Evolutionary conservation across 2,113 vertebrate genomes (phyloP).

Genomic region (Vulpes vulpes): DNA sequence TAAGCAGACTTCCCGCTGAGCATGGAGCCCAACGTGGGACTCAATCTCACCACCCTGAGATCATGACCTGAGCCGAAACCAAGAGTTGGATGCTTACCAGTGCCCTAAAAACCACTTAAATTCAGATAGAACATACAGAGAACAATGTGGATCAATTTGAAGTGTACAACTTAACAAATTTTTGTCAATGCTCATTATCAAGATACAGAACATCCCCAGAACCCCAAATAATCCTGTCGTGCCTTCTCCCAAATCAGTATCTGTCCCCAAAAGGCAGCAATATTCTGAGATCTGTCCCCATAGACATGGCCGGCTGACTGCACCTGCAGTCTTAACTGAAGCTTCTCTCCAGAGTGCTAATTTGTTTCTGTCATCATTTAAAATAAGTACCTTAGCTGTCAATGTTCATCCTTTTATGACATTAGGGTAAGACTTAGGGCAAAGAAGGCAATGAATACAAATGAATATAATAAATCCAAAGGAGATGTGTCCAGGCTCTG

Average conservation of each 20-base stretch:
- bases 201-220: neutral
- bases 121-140: neutral
- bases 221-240: neutral
- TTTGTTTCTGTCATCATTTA: neutral
- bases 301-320: neutral
- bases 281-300: neutral
- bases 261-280: too few species aligned
- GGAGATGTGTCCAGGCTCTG: neutral
- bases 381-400: neutral
- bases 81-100: neutral
- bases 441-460: neutral
- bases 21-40: rapidly evolving
- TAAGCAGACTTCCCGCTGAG: neutral
- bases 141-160: neutral
- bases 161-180: neutral
- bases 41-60: neutral
- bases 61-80: neutral
- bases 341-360: neutral
- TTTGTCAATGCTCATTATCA: neutral
- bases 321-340: neutral
- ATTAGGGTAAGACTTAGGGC: neutral
- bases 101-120: neutral
- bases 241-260: neutral
- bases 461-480: neutral
- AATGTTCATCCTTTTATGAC: neutral